phyloP scores from a whole-genome alignment of 2,888 invertebrate species.

The Cryptus viduatorius region DNA sequence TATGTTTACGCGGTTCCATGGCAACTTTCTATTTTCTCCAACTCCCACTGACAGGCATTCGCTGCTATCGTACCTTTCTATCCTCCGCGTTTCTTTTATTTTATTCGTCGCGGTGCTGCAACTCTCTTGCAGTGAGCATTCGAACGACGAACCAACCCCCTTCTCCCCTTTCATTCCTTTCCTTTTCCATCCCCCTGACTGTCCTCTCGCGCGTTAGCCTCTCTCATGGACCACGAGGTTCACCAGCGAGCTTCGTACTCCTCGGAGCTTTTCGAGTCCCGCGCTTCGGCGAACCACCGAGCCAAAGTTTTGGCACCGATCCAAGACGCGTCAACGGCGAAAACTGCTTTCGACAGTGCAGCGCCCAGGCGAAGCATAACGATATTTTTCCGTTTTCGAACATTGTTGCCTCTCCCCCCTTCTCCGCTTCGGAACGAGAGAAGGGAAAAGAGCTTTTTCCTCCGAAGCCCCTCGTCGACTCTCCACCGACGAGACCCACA shows the following conservation, averaged over 20 bases:
- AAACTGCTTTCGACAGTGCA: conserved; percentile 80
- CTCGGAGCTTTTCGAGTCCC: conserved; percentile 57
- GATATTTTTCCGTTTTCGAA: conserved; percentile 77
- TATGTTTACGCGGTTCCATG: conserved; percentile 83
- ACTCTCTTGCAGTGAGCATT: conserved; percentile 26
- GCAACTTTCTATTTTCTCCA: conserved; percentile 82
- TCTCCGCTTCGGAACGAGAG: neutral
- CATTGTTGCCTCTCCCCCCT: conserved; percentile 16
- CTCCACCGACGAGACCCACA: conserved; percentile 13
- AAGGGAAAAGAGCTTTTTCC: conserved; percentile 7
- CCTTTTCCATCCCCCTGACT: neutral
- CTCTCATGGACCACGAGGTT: too few relatives aligned
- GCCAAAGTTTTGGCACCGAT: conserved; percentile 78
- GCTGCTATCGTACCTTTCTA: conserved; percentile 66
- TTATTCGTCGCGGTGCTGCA: conserved; percentile 43
- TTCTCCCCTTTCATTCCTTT: conserved; percentile 34
- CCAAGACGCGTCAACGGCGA: conserved; percentile 78
- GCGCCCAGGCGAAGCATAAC: conserved; percentile 71
- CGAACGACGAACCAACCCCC: conserved; percentile 31
- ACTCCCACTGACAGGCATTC: conserved; percentile 65
- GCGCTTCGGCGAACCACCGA: conserved; percentile 71
- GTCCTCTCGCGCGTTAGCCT: too few relatives aligned
- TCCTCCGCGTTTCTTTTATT: conserved; percentile 19
- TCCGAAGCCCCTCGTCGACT: neutral
- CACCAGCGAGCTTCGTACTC: conserved; percentile 25